These are phyloP conservation scores for Dicyrtoma fusca DNA, from an alignment of 2,888 invertebrate species.

Conservation along the genomic window DNA sequence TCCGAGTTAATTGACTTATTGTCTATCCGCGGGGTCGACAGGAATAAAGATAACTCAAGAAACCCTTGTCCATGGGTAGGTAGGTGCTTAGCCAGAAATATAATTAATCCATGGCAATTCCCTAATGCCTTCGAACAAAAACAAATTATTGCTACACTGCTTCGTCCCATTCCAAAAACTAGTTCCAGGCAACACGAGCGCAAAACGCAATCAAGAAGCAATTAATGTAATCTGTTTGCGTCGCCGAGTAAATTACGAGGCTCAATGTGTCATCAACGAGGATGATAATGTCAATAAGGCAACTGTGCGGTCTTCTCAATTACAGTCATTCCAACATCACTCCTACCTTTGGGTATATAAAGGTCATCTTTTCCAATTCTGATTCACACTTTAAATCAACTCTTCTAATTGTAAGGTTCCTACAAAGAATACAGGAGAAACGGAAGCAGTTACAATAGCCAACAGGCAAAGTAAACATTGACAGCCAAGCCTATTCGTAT, in stretches of 20 bases:
- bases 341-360: conserved; percentile 8
- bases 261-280: conserved; percentile 6
- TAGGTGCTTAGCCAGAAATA: background rate
- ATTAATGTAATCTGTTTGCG: conserved; percentile 30
- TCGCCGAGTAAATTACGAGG: conserved; percentile 27
- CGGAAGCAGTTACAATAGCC: conserved; percentile 12
- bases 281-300: conserved; percentile 4
- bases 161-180: too few relatives aligned
- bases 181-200: too few relatives aligned
- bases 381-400: conserved; percentile 19
- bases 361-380: background rate
- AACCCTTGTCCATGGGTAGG: too few relatives aligned
- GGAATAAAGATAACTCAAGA: background rate
- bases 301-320: background rate
- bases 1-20: too few relatives aligned
- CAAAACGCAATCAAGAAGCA: conserved; percentile 23
- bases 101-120: conserved; percentile 4
- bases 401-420: background rate
- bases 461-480: conserved; percentile 13
- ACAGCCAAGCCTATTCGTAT: conserved; percentile 20
- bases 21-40: background rate
- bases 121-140: background rate
- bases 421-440: background rate
- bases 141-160: conserved; percentile 1
- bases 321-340: background rate